Evolutionary conservation across 1,140 invertebrate genomes (phyloP).

Genomic region (Drosophila athabasca): DNA sequence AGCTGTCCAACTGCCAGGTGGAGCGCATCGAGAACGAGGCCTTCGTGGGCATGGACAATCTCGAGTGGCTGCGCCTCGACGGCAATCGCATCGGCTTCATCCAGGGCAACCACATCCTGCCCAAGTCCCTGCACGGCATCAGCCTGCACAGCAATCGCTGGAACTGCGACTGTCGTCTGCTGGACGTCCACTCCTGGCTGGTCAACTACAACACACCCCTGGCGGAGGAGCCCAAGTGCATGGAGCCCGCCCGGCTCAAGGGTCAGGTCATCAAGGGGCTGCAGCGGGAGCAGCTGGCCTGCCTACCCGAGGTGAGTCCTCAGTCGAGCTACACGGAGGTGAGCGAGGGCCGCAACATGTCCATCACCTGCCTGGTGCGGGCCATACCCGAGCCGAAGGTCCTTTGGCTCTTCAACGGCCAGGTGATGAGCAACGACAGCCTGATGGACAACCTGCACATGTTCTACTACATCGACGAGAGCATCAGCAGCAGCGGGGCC

Average conservation of each 20-base stretch:
- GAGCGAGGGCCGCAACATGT: constrained; percentile 91
- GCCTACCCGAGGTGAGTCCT: constrained; percentile 90
- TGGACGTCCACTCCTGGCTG: constrained; percentile 91
- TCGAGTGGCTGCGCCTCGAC: constrained; percentile 93
- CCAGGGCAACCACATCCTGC: constrained; percentile 88
- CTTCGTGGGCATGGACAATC: constrained; percentile 90
- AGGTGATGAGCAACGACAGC: constrained; percentile 89
- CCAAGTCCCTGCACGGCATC: constrained; percentile 89
- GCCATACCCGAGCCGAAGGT: constrained; percentile 91
- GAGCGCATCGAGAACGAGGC: constrained; percentile 90
- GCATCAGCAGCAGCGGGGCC: constrained; percentile 85
- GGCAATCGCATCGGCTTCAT: constrained; percentile 91
- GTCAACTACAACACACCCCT: constrained; percentile 89
- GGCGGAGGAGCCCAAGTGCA: constrained; percentile 90
- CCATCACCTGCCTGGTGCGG: constrained; percentile 90
- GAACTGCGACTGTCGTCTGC: constrained; percentile 93
- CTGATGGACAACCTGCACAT: constrained; percentile 87
- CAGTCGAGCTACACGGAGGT: constrained; percentile 89
- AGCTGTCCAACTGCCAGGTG: constrained; percentile 92
- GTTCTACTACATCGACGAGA: constrained; percentile 88
- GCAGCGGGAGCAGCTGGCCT: constrained; percentile 90
- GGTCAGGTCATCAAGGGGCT: constrained; percentile 89
- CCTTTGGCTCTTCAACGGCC: constrained; percentile 92
- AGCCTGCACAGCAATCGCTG: constrained; percentile 94
- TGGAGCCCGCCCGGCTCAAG: constrained; percentile 87